These are phyloP conservation scores for Tachuris rubrigastra DNA, from an alignment of 2,113 vertebrate genomes.

Conservation along the genomic window DNA sequence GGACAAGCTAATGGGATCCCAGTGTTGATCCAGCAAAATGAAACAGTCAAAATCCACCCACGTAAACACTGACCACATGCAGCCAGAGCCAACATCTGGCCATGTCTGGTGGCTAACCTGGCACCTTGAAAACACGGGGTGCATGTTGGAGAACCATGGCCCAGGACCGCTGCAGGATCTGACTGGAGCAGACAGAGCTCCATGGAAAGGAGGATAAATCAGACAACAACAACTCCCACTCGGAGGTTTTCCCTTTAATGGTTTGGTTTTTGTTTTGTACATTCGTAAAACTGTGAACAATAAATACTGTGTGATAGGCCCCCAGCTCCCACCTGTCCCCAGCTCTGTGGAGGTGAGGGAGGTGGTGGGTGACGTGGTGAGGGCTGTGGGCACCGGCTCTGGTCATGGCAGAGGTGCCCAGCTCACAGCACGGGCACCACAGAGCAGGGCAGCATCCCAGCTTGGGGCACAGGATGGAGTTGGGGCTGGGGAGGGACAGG, in stretches of 20 bases:
- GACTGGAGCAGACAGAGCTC: background rate
- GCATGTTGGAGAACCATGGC: background rate
- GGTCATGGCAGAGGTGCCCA: fast-evolving
- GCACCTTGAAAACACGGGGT: fast-evolving
- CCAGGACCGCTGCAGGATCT: background rate
- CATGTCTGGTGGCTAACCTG: background rate
- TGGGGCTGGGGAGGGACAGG: background rate
- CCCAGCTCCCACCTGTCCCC: background rate
- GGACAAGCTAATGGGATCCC: background rate
- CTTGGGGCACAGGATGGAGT: background rate
- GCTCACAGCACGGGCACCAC: background rate
- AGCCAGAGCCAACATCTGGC: background rate
- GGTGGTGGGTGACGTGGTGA: background rate
- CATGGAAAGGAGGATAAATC: background rate
- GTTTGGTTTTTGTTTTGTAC: constrained; percentile 68
- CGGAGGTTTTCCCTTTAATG: constrained; percentile 36
- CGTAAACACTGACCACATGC: fast-evolving
- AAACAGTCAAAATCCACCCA: background rate
- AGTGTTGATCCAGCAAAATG: background rate
- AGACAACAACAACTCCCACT: background rate
- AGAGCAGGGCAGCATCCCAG: background rate
- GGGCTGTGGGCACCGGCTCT: background rate
- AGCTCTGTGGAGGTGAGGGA: background rate
- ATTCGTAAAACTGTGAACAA: constrained; percentile 57
- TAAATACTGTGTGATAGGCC: constrained; percentile 17